Conservation (phyloP, 2,113 vertebrate genomes). For the Genyomyrus donnyi region DNA sequence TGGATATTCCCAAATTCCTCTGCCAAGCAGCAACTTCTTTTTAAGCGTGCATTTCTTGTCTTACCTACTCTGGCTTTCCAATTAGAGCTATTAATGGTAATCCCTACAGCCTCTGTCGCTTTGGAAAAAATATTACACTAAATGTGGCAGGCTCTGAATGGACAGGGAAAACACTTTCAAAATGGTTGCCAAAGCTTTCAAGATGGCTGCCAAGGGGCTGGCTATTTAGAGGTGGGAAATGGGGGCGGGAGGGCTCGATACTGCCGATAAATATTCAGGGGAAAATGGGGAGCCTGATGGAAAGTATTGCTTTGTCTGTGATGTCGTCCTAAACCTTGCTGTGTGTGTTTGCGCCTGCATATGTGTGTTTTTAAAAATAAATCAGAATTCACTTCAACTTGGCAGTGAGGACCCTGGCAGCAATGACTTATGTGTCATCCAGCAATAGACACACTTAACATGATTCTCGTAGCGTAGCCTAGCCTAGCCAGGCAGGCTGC, state of each 20-base stretch:
- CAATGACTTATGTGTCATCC: slow-evolving; percentile 70
- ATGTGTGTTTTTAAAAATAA: slow-evolving; percentile 34
- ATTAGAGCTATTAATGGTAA: slow-evolving; percentile 43
- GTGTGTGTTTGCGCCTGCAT: slow-evolving; percentile 23
- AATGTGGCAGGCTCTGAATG: slow-evolving; percentile 68
- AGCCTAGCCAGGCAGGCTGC: slow-evolving; percentile 65
- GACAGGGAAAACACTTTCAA: slow-evolving; percentile 79
- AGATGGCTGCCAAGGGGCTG: slow-evolving; percentile 91
- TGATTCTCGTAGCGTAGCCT: slow-evolving; percentile 65
- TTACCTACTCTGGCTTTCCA: slow-evolving; percentile 46
- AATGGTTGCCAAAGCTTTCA: slow-evolving; percentile 96
- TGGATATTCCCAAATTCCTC: neutral
- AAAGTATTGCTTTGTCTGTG: slow-evolving; percentile 53
- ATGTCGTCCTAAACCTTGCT: slow-evolving; percentile 28
- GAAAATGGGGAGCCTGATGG: slow-evolving; percentile 34
- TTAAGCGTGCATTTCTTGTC: slow-evolving; percentile 37
- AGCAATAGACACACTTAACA: slow-evolving; percentile 78
- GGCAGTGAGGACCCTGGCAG: slow-evolving; percentile 79
- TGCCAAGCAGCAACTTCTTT: neutral
- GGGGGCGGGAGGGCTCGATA: slow-evolving; percentile 18
- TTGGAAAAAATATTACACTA: slow-evolving; percentile 60
- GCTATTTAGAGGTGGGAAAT: slow-evolving; percentile 31
- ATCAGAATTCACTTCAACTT: slow-evolving; percentile 72
- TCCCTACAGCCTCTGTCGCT: slow-evolving; percentile 62
- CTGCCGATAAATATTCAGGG: slow-evolving; percentile 35